Base-by-base conservation (phyloP, 1,140 invertebrate genomes). In the Thaumatotibia leucotreta region DNA sequence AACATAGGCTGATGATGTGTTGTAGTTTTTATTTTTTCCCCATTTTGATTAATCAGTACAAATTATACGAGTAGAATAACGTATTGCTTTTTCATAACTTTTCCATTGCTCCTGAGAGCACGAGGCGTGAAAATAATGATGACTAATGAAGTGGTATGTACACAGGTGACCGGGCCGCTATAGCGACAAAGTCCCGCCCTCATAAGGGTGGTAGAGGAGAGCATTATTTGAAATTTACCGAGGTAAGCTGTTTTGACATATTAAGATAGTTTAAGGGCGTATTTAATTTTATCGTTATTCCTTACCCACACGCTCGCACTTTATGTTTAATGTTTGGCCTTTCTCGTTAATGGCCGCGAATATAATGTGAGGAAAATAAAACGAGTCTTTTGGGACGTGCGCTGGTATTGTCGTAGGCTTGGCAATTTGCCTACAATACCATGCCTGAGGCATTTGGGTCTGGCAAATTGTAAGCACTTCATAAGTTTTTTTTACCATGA, bases 131-230 rank as follows among this genome's bases (percentile, higher is more conserved):
- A 27, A n/a, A 6, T 58, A 58, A 58, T 58, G 5, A 29, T 58
- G 20, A 58, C 24, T 58, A 58, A 58, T 17, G 52, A 58, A 58
- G 24, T 64, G 63, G 10, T 64, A 11, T 27, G n/a, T 11, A 11
- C 61, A 49, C 82, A 89, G 87, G 87, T 89, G 74, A 89, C 87
- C 74, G 87, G 87, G 70, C 87, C 85, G 68, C 87, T 89, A 84
- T 89, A 89, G 84, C 87, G 87, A 76, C 84, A 83, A 69, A 84
- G 88, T 67, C 86, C 86, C 87, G 83, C 87, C 85, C 86, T 89
- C 61, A 75, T 82, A 67, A 82, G 83, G 87, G 87, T 88, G 85
- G 84, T 85, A 64, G 87, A 88, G 78, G 86, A 89, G 74, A 88
- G 82, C 76, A 83, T 84, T 71, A 83, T 88, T 74, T 88, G 81